phyloP scores from a whole-genome alignment of 2,797 vertebrate species.

The Agapornis canus region DNA sequence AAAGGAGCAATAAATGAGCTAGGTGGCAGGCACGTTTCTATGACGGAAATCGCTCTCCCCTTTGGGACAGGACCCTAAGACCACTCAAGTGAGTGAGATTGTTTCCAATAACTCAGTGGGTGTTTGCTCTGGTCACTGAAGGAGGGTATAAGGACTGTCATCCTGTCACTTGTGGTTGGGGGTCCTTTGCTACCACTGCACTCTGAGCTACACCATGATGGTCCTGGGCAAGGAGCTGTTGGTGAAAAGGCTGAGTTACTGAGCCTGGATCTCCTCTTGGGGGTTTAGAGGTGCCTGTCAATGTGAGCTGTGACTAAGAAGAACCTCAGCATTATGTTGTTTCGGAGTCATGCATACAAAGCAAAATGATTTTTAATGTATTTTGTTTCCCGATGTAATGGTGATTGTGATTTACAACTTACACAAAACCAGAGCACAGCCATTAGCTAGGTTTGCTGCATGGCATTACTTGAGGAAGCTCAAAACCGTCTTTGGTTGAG shows the following conservation, averaged over 20 bases:
- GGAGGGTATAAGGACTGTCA: background rate
- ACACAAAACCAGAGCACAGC: background rate
- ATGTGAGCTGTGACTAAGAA: background rate
- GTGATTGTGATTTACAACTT: background rate
- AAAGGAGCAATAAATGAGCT: conserved; percentile 24
- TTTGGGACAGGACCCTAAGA: conserved; percentile 22
- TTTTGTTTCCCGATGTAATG: background rate
- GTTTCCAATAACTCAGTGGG: background rate
- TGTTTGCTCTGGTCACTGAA: background rate
- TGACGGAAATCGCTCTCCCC: background rate
- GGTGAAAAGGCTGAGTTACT: background rate
- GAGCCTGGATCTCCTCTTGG: background rate
- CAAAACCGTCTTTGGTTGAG: background rate
- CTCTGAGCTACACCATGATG: background rate
- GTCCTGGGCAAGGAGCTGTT: background rate
- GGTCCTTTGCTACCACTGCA: background rate
- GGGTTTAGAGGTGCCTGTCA: background rate
- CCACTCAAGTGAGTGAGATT: background rate
- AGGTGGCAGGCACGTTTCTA: background rate
- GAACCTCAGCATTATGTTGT: background rate
- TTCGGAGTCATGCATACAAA: background rate
- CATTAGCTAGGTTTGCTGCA: background rate
- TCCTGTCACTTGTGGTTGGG: background rate
- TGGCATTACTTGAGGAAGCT: background rate
- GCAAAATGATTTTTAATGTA: background rate